These are phyloP conservation scores for Megalonaias nervosa DNA, from an alignment of 1,140 invertebrate genomes.

Conservation along the genomic window DNA sequence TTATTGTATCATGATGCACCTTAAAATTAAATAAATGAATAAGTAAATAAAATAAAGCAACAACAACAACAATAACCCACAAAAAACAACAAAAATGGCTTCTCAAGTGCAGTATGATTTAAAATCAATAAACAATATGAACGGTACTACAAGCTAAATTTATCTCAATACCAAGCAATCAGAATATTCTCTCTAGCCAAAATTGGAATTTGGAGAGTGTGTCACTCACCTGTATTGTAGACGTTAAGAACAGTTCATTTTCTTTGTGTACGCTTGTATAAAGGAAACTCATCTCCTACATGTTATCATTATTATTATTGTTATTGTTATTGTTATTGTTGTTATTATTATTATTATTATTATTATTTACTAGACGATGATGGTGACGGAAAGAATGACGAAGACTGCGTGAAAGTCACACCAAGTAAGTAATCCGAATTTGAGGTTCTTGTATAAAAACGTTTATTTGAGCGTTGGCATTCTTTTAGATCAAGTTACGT, in stretches of 20 bases:
- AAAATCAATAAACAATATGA: too few relatives aligned
- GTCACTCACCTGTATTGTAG: neutral
- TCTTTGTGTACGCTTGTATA: neutral
- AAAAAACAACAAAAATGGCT: too few relatives aligned
- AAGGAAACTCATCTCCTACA: neutral
- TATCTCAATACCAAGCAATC: too few relatives aligned
- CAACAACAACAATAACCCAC: too few relatives aligned
- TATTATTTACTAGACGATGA: slow-evolving; percentile 39
- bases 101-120: too few relatives aligned
- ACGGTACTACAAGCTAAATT: too few relatives aligned
- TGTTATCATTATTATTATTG: neutral
- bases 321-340: neutral
- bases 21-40: too few relatives aligned
- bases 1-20: neutral
- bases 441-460: neutral
- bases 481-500: neutral
- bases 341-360: neutral
- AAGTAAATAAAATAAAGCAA: too few relatives aligned
- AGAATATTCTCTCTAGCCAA: slow-evolving; percentile 3
- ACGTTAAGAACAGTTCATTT: slow-evolving; percentile 7
- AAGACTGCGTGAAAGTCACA: slow-evolving; percentile 38
- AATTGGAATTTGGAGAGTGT: neutral
- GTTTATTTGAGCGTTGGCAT: too few relatives aligned
- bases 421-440: slow-evolving; percentile 22
- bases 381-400: slow-evolving; percentile 37